These are phyloP conservation scores for Drosophila ohnishii DNA, from an alignment of 1,140 invertebrate species.

Conservation along the genomic window DNA sequence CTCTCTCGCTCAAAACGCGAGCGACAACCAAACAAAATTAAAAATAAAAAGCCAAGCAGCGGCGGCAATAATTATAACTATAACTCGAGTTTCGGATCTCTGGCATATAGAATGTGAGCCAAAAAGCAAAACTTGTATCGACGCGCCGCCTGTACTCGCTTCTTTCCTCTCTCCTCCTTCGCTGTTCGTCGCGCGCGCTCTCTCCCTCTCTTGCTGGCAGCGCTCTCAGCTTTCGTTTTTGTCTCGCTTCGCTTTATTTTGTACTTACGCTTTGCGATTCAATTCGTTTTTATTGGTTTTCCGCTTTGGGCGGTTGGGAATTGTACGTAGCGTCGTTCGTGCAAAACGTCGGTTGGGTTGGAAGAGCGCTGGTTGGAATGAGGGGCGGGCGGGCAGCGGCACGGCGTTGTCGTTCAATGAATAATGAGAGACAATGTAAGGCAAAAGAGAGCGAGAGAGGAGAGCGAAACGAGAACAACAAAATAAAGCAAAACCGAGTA, in stretches of 20 bases:
- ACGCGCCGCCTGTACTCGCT: constrained; percentile 73
- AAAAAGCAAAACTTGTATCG: constrained; percentile 78
- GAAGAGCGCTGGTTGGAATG: constrained; percentile 13
- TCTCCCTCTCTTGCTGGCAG: constrained; percentile 25
- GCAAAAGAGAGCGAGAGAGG: constrained; percentile 41
- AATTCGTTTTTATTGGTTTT: constrained; percentile 82
- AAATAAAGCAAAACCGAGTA: constrained; percentile 72
- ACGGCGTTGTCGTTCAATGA: constrained; percentile 71
- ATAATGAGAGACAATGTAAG: constrained; percentile 79
- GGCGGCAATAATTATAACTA: constrained; percentile 80
- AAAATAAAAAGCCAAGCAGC: constrained; percentile 63
- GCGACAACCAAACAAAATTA: constrained; percentile 76
- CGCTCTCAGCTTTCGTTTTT: constrained; percentile 75
- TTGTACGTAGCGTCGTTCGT: constrained; percentile 74
- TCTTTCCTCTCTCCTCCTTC: constrained; percentile 42
- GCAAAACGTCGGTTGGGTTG: constrained; percentile 59
- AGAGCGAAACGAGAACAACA: constrained; percentile 65
- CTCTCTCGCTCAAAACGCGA: constrained; percentile 51
- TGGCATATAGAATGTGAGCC: constrained; percentile 73
- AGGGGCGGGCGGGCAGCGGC: constrained; percentile 21
- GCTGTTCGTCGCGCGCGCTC: constrained; percentile 11
- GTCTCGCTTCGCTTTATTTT: constrained; percentile 80
- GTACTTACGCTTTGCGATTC: constrained; percentile 82
- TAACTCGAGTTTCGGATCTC: constrained; percentile 76
- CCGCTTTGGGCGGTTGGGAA: constrained; percentile 76